These are phyloP conservation scores for Phortica variegata DNA, from an alignment of 1,140 invertebrate genomes.

Conservation along the genomic window DNA sequence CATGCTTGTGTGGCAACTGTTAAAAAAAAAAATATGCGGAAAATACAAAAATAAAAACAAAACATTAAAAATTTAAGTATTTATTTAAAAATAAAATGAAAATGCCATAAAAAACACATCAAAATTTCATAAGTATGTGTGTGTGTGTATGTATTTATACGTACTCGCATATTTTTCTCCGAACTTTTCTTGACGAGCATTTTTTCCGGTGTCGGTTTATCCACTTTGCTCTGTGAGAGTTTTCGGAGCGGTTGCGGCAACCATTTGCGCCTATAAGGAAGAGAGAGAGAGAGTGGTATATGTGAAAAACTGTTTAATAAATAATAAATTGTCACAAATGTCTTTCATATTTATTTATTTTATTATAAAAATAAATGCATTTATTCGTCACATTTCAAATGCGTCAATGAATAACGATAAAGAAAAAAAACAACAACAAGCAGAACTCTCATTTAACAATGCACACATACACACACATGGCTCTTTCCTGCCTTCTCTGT, in stretches of 20 bases:
- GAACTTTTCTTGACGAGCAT: slow-evolving; percentile 73
- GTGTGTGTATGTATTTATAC: slow-evolving; percentile 17
- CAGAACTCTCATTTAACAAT: slow-evolving; percentile 21
- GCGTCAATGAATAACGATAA: background rate
- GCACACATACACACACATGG: too few species aligned
- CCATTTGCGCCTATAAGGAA: slow-evolving; percentile 78
- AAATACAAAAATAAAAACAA: slow-evolving; percentile 8
- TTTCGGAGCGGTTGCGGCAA: slow-evolving; percentile 85
- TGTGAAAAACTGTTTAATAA: slow-evolving; percentile 4
- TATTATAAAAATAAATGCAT: background rate
- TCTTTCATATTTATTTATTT: slow-evolving; percentile 9
- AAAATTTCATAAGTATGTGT: slow-evolving; percentile 3
- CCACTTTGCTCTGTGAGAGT: slow-evolving; percentile 83
- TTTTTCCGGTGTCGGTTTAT: slow-evolving; percentile 65
- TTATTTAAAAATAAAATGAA: too few species aligned
- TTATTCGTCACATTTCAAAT: slow-evolving; percentile 6
- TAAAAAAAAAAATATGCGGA: slow-evolving; percentile 6
- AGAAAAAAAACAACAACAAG: slow-evolving; percentile 13
- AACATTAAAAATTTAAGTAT: background rate
- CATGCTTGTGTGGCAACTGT: slow-evolving; percentile 43
- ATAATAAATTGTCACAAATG: slow-evolving; percentile 18
- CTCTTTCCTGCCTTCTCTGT: too few species aligned
- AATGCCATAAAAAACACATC: background rate
- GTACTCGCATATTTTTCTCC: slow-evolving; percentile 79
- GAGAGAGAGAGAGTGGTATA: background rate